A percentile compares a stretch with the other conserved stretches of the same genome.
Conservation (phyloP, 2,797 vertebrate genomes). For the Acipenser oxyrinchus region DNA sequence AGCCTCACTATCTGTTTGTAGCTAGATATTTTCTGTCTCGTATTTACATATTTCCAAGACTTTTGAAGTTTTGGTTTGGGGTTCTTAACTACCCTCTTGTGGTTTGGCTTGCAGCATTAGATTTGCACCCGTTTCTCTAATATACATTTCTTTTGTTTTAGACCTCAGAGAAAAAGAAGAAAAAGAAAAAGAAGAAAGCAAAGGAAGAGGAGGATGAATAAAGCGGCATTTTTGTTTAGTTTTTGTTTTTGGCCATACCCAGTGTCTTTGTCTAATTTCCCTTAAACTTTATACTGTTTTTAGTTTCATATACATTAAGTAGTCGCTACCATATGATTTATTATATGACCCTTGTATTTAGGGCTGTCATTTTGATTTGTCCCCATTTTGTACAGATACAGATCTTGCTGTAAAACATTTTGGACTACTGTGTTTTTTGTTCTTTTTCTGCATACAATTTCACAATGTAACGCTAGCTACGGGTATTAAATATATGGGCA, state of each 20-base stretch:
- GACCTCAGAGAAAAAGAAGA: slow-evolving; percentile 68
- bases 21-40: neutral
- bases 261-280: slow-evolving; percentile 18
- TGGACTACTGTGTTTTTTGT: too few species aligned
- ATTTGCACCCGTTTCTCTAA: slow-evolving; percentile 3
- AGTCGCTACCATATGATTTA: neutral
- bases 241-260: slow-evolving; percentile 4
- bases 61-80: neutral
- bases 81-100: slow-evolving; percentile 7
- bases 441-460: too few species aligned
- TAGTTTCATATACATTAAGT: neutral
- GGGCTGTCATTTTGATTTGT: too few species aligned
- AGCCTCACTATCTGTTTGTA: too few species aligned
- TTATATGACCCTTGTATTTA: neutral
- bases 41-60: too few species aligned
- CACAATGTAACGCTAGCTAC: too few species aligned
- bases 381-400: neutral
- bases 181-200: slow-evolving; percentile 70
- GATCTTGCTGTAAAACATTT: neutral
- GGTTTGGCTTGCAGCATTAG: too few species aligned
- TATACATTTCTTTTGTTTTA: slow-evolving; percentile 47
- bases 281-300: slow-evolving; percentile 21
- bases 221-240: neutral
- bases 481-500: too few species aligned
- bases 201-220: slow-evolving; percentile 38